Evolutionary conservation across 2,888 invertebrate genomes (phyloP).

Genomic region (Sclerodermus sp.): DNA sequence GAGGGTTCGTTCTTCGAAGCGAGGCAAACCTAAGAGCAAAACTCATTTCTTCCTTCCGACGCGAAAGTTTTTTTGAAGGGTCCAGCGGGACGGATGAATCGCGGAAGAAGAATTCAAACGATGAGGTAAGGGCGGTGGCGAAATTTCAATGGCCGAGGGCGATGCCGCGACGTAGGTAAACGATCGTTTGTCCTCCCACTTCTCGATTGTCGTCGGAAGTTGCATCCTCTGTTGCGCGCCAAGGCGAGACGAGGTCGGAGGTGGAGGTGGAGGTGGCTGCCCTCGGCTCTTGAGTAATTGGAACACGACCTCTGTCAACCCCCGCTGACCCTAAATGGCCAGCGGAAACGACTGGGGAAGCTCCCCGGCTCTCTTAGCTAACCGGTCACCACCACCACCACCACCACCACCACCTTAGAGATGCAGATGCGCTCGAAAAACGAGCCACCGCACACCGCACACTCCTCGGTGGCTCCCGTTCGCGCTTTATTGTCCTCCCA

Average conservation of each 20-base stretch:
- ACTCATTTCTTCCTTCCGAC: too few species aligned
- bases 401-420: background rate
- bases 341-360: slow-evolving; percentile 43
- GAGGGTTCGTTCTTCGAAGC: too few species aligned
- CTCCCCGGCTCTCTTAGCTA: too few species aligned
- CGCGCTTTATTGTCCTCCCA: slow-evolving; percentile 46
- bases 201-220: slow-evolving; percentile 48
- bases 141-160: background rate
- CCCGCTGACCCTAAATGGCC: slow-evolving; percentile 52
- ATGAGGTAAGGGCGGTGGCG: background rate
- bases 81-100: too few species aligned
- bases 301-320: slow-evolving; percentile 54
- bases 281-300: slow-evolving; percentile 52
- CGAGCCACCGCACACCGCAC: background rate
- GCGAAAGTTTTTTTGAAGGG: too few species aligned
- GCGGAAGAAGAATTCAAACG: slow-evolving; percentile 6
- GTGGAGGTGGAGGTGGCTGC: slow-evolving; percentile 44
- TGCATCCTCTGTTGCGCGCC: slow-evolving; percentile 39
- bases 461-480: slow-evolving; percentile 9
- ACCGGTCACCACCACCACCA: background rate
- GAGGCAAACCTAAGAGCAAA: too few species aligned
- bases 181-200: slow-evolving; percentile 54
- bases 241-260: slow-evolving; percentile 32
- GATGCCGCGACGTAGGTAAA: slow-evolving; percentile 42
- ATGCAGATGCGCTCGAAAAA: background rate